These are phyloP conservation scores for Dolomedes plantarius DNA, from an alignment of 2,888 invertebrate genomes.

Conservation along the genomic window DNA sequence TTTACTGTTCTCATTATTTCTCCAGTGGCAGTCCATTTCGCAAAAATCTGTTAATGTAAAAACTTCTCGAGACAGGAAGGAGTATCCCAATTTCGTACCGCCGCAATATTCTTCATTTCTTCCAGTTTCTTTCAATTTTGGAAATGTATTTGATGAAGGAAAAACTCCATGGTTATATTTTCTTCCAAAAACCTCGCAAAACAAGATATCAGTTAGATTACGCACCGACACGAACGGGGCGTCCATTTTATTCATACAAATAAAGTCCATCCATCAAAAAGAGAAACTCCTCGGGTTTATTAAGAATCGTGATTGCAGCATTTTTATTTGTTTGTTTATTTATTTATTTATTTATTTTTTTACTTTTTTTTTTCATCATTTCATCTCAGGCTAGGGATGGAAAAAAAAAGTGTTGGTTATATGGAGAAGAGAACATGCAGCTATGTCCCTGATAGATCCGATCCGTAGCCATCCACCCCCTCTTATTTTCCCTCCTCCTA, in stretches of 20 bases:
- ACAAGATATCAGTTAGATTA: slow-evolving; percentile 51
- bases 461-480: slow-evolving; percentile 25
- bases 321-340: slow-evolving; percentile 28
- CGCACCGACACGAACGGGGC: slow-evolving; percentile 53
- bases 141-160: slow-evolving; percentile 2
- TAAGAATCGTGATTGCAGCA: slow-evolving; percentile 65
- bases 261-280: slow-evolving; percentile 59
- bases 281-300: slow-evolving; percentile 53
- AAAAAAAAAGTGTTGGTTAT: slow-evolving; percentile 43
- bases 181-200: too few species aligned
- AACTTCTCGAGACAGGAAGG: too few species aligned
- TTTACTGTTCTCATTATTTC: too few species aligned
- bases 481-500: slow-evolving; percentile 32
- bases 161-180: background rate
- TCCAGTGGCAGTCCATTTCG: too few species aligned
- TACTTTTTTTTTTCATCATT: slow-evolving; percentile 45
- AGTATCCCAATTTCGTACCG: too few species aligned
- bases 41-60: too few species aligned
- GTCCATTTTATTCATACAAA: slow-evolving; percentile 59
- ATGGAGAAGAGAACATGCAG: slow-evolving; percentile 49
- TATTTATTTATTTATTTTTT: background rate
- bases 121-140: background rate
- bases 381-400: slow-evolving; percentile 11
- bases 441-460: slow-evolving; percentile 56
- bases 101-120: background rate